Base-by-base conservation (phyloP, 2,888 invertebrate species). In the Rugalucina vietnamica region DNA sequence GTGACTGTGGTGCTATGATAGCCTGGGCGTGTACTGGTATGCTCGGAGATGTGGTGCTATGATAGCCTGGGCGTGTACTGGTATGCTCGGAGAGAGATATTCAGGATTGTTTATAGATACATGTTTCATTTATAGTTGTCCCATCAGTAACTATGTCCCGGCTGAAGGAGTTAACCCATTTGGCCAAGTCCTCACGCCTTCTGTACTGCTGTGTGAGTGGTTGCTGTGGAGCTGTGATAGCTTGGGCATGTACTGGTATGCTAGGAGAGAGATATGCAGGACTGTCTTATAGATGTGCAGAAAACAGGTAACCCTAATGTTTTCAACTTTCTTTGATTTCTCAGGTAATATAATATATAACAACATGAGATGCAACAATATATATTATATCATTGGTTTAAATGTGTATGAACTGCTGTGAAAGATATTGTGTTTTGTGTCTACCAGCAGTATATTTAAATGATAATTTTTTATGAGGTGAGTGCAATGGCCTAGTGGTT, bases 51-150 rank as follows among this genome's bases (percentile, higher is more conserved):
- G 83, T 81, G 92, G 92, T 18, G 79, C 83, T 29, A 65, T 90
- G 32, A 72, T 88, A n/a, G 88, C 87, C 2, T 91, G 91, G 90
- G 74, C 88, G 32, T 85, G 84, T 76, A 85, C 90, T 18, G 72
- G 76, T 70, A 78, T 90, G 10, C 78, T 90, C 10, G 90, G 90
- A 1, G 83, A 71, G 2, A 76, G 89, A 57, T 92, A 91, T 82
- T n/a, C n/a, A n/a, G n/a, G n/a, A n/a, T n/a, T n/a, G n/a, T n/a
- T n/a, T n/a, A n/a, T n/a, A n/a, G n/a, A n/a, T n/a, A n/a, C n/a
- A n/a, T n/a, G n/a, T n/a, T n/a, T n/a, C 37, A 49, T 27, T 87
- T 90, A 18, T 85, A 92, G 92, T 91, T 21, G 80, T 87, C 32
- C 90, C 90, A 14, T 80, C 84, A 1, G 76, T 90, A 21, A 50